Evolutionary conservation across 2,113 vertebrate genomes (phyloP), one percentile per base, ranked within the genome.

Genomic region (Puntigrus tetrazona): DNA sequence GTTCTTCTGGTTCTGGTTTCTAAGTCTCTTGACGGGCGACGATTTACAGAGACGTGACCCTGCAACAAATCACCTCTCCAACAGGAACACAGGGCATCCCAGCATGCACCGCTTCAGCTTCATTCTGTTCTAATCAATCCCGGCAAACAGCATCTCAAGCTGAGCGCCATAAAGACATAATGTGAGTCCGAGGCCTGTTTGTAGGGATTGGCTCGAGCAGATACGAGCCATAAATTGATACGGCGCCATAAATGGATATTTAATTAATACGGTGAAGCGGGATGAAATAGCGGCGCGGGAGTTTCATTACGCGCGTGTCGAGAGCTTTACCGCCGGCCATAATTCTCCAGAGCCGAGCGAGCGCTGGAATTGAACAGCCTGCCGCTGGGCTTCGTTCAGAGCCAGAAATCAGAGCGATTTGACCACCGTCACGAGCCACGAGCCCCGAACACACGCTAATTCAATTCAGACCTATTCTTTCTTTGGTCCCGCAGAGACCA

Each of bases 401-500:
- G 18, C 59, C 55, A 76, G 88, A 86, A 87, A 89, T 88, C 74
- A 61, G 78, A 81, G 77, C 59, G 79, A 88, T 86, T 75, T 87
- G 45, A 63, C 43, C 22, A 13, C 43, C 16, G 72, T 88, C 83
- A 85, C 86, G 80, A 47, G 73, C 50, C 45, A 4, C 43, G 0
- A 14, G 45, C 45, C 2, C 13, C 11, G 2, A 27, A 4, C 50
- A 25, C 25, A 34, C 25, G 14, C 47, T 57, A 50, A 72, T 80
- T 78, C 65, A 52, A 31, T 82, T n/a, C 75, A 10, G 9, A 14
- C 25, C 0, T 20, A 16, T 67, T 72, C 78, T 29, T 57, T 29
- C 11, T 43, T 6, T 50, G 5, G n/a, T 63, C 81, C 65, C 22
- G 11, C 29, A 36, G 38, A 43, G 36, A 61, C 25, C 36, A 47